Base-by-base conservation (phyloP, 2,113 vertebrate species). In the Amia ocellicauda region DNA sequence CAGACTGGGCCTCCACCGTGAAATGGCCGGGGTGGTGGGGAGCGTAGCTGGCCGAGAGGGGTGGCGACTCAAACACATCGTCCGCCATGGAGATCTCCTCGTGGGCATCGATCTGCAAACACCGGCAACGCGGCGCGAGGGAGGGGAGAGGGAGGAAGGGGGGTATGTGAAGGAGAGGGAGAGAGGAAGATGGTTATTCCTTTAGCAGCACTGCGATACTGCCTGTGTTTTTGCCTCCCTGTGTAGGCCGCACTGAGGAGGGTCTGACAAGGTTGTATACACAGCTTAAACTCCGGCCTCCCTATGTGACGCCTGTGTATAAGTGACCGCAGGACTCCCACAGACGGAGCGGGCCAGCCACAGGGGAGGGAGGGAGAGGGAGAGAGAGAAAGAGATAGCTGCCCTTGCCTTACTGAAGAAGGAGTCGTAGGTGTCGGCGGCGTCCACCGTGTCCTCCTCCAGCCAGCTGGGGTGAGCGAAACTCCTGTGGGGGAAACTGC, bases 401-500 rank as follows among this genome's bases (percentile, higher is more conserved):
- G 5, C 8, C 16, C 91, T 91, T 87, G 90, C 96, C 93, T 97
- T 98, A 86, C 92, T 98, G 80, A 97, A 98, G 81, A 98, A 98
- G 1, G 91, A 95, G 75, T 92, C 92, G 0, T 91, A 84, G 0
- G 85, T 88, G 68, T 93, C 96, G 0, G 81, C 88, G 1, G 86
- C 90, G 2, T 97, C 94, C 17, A 90, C 89, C 0, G 74, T 87
- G 26, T 98, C 96, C 19, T 99, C 96, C 0, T 97, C 96, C 83
- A 93, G 71, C 89, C 90, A 94, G 83, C 96, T 96, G 73, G 91
- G 90, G 66, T 86, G 89, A 28, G 78, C 62, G 3, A 99, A 99
- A 81, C 94, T 97, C 69, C 90, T 87, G 42, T 92, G 93, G 60
- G 85, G 83, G 52, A 78, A 75, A 45, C 72, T 86, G 7, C 68